These are phyloP conservation scores for Agapetus fuscipes DNA, from an alignment of 2,888 invertebrate genomes.

Conservation along the genomic window DNA sequence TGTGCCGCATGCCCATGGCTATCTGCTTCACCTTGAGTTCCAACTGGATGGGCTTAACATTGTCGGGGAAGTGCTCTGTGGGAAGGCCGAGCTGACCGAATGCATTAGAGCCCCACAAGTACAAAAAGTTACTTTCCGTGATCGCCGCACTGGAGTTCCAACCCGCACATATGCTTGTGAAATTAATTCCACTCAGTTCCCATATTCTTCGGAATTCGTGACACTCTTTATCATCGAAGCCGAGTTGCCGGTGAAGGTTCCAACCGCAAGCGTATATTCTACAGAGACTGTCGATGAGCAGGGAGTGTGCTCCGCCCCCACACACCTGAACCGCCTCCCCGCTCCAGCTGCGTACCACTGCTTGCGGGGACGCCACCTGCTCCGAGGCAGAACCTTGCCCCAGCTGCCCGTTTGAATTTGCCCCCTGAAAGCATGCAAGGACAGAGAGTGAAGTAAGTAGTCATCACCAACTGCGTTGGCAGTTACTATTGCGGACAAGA, in stretches of 20 bases:
- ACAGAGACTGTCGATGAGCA: slow-evolving; percentile 58
- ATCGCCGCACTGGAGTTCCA: slow-evolving; percentile 76
- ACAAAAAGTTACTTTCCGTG: slow-evolving; percentile 55
- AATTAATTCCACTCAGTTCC: slow-evolving; percentile 42
- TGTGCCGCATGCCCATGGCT: slow-evolving; percentile 61
- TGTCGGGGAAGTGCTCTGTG: slow-evolving; percentile 36
- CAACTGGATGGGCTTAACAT: slow-evolving; percentile 33
- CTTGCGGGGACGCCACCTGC: slow-evolving; percentile 50
- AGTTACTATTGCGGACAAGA: too few relatives aligned
- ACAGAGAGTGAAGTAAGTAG: neutral
- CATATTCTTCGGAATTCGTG: slow-evolving; percentile 51
- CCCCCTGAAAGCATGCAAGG: slow-evolving; percentile 61
- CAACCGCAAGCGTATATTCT: slow-evolving; percentile 67
- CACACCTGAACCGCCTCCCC: slow-evolving; percentile 51
- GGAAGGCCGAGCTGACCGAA: slow-evolving; percentile 66
- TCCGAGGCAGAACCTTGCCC: slow-evolving; percentile 59
- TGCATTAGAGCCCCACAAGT: slow-evolving; percentile 76
- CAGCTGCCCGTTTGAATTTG: slow-evolving; percentile 76
- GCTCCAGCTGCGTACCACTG: slow-evolving; percentile 34
- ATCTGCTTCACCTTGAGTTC: slow-evolving; percentile 45
- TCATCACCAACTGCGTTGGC: neutral
- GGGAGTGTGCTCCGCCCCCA: slow-evolving; percentile 71
- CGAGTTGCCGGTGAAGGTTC: slow-evolving; percentile 67
- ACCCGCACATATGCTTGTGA: slow-evolving; percentile 61
- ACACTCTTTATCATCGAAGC: slow-evolving; percentile 37